Base-by-base conservation (phyloP, 1,140 invertebrate genomes). In the Drosophila ficusphila region DNA sequence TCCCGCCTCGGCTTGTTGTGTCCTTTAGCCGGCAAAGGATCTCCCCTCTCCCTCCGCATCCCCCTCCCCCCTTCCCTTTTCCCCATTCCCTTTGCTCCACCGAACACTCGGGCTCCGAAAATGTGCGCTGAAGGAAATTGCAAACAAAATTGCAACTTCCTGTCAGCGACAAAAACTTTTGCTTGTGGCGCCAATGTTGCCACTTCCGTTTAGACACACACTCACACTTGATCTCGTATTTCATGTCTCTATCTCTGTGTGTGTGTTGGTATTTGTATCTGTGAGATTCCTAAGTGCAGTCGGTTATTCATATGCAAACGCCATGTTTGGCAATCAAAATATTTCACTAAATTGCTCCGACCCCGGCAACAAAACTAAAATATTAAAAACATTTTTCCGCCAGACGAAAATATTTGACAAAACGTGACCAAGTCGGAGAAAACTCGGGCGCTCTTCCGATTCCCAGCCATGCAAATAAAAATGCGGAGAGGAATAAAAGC, bases 101-200 rank as follows among this genome's bases (percentile, higher is more conserved):
- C n/a, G n/a, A n/a, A n/a, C n/a, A n/a, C 36, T 16, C 18, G 12
- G 33, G 3, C 52, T 29, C 75, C 67, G 16, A 85, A 85, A 85
- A 79, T 85, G 79, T 79, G 81, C 79, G 61, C 69, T 78, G 78
- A 89, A 88, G 82, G 82, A 88, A 88, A 88, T 88, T 88, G 83
- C 82, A 88, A 88, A 88, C 82, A 88, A 89, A 88, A 88, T 88
- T 88, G 82, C 82, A 88, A 88, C 82, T 88, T 88, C 82, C 82
- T 88, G 82, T 83, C 82, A 89, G 78, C 82, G 82, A 89, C 82
- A 89, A 86, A 86, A 86, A 86, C 81, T 86, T 86, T 86, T 88
- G 81, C 81, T 75, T 85, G 65, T 79, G 82, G 81, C 81, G 77
- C 81, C 81, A 81, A 86, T 88, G 81, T 88, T 86, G 81, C 81